Conservation (phyloP, 1,140 invertebrate species). For the Drosophila rhopaloa region DNA sequence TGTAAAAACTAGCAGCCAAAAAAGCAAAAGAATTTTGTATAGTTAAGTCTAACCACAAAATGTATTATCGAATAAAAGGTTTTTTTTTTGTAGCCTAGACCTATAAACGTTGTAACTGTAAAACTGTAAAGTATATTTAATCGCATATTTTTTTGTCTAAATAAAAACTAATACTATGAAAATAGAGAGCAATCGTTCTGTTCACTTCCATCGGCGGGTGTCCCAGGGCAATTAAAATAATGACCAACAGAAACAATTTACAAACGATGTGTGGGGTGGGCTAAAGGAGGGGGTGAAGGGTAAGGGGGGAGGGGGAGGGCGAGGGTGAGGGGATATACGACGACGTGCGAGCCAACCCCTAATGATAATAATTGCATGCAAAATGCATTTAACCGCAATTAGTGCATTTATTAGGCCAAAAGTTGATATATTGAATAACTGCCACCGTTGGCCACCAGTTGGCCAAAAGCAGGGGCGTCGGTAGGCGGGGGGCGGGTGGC, state of each 20-base stretch:
- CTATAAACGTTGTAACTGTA: conserved; percentile 37
- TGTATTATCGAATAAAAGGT: conserved; percentile 56
- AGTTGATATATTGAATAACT: conserved; percentile 76
- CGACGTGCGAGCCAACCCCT: conserved; percentile 74
- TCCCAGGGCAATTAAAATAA: conserved; percentile 57
- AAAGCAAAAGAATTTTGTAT: conserved; percentile 32
- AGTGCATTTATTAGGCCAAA: conserved; percentile 84
- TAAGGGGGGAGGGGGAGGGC: neutral
- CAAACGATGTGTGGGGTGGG: conserved; percentile 22
- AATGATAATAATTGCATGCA: conserved; percentile 84
- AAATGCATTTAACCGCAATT: conserved; percentile 84
- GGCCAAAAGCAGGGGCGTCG: conserved; percentile 19
- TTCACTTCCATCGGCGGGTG: conserved; percentile 1
- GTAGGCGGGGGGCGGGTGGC: too few relatives aligned
- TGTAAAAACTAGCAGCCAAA: conserved; percentile 78
- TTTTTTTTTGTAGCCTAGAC: conserved; percentile 35
- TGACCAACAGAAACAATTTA: conserved; percentile 62
- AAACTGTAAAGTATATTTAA: conserved; percentile 27
- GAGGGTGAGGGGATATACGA: conserved; percentile 19
- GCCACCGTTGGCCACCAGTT: conserved; percentile 58
- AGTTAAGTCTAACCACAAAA: conserved; percentile 63
- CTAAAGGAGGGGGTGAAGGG: neutral
- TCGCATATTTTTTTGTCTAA: conserved; percentile 66
- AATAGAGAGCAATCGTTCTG: conserved; percentile 25
- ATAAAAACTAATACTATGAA: conserved; percentile 55